Evolutionary conservation across 2,888 invertebrate genomes (phyloP), one percentile per base, ranked within the genome.

Genomic region (Hemistola chrysoprasaria): DNA sequence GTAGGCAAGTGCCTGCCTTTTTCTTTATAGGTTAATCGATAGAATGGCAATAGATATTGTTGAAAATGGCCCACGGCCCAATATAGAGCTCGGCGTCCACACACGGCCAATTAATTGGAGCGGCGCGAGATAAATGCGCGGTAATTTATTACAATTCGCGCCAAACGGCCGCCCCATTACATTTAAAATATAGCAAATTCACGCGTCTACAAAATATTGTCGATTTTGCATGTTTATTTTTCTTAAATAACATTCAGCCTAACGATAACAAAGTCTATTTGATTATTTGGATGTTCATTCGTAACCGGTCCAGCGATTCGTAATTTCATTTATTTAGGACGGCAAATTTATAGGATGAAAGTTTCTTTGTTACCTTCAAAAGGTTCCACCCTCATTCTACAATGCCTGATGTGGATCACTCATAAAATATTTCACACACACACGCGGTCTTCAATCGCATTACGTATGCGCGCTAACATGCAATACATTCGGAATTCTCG

Each of bases 151-250:
- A 74, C 71, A 65, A 74, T 75, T 72, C 69, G 65, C 63, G 57
- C 65, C 68, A 59, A 73, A 67, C 71, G 67, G 68, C 76, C 72
- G 68, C 54, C 62, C 75, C 75, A 78, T 82, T 82, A 78, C 72
- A 65, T 73, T 76, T 78, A 76, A 83, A 81, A 78, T 78, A 80
- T 78, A 68, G 76, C 77, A 70, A 69, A 68, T 75, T 78, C 65
- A 59, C 69, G 70, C 69, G 64, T 69, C 55, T 58, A 59, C 56
- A 61, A 59, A 71, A 58, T 67, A 68, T 62, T 65, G 62, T 54
- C 54, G 53, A 67, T 59, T 62, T 40, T 45, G 8, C 45, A 38
- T 32, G 30, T 21, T 6, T 28, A 26, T 46, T 45, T 47, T 47
- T 50, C 43, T 41, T 28, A 34, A 8, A 45, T 27, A 37, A 26